Percentiles rank a stretch among this genome's conserved stretches.
Evolutionary conservation across 2,113 vertebrate species (phyloP).

Genomic region (Esox niger): DNA sequence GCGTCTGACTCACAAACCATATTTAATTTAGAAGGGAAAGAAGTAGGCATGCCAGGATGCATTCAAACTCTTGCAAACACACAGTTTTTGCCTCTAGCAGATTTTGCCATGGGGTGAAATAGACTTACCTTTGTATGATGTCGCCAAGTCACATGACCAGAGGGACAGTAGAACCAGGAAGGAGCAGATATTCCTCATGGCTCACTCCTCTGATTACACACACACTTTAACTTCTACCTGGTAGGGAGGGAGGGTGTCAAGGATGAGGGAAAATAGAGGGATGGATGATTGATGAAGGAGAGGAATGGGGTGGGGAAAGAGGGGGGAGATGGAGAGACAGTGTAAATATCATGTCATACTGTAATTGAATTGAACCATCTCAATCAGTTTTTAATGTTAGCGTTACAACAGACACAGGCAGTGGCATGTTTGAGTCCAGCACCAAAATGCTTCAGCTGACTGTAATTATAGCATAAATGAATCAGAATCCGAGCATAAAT

Average conservation of each 20-base stretch:
- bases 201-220: constrained; percentile 35
- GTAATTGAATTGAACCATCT: no score
- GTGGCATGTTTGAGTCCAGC: no score
- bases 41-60: no score
- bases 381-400: no score
- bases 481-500: no score
- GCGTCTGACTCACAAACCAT: no score
- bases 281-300: neutral
- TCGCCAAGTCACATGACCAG: constrained; percentile 52
- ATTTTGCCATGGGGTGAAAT: neutral
- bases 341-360: neutral
- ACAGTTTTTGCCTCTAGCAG: neutral
- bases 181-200: constrained; percentile 68
- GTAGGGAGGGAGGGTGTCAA: constrained; percentile 26
- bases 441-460: no score
- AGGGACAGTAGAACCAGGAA: constrained; percentile 63
- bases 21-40: no score
- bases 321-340: neutral
- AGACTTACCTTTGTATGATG: constrained; percentile 61
- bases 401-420: no score
- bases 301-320: neutral
- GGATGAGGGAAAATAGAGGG: neutral
- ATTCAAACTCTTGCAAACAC: neutral
- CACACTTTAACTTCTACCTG: constrained; percentile 52
- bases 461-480: no score